Conservation (phyloP, 2,113 vertebrate genomes). For the Podiceps cristatus region DNA sequence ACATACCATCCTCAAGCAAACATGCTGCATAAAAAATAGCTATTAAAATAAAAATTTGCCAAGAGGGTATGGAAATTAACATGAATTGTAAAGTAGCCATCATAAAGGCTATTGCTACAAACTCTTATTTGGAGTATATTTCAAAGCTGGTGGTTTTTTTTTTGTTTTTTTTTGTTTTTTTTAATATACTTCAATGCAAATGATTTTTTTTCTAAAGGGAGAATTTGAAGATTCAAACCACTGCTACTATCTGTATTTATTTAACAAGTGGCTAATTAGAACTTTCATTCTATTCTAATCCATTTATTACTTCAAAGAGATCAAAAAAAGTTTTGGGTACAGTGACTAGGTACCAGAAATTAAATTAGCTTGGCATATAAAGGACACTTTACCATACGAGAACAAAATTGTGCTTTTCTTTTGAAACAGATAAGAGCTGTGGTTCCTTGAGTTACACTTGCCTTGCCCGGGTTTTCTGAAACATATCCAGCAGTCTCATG, state of each 20-base stretch:
- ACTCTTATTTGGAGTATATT: not conserved
- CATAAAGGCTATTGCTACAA: not conserved
- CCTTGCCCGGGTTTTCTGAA: not conserved
- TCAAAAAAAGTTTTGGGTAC: not conserved
- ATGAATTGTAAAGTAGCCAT: not conserved
- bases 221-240: not conserved
- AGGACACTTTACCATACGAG: not conserved
- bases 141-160: no score
- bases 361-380: conserved; percentile 7
- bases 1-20: not conserved
- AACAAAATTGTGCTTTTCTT: not conserved
- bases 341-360: not conserved
- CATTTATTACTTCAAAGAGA: not conserved
- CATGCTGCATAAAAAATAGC: not conserved
- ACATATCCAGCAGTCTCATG: not conserved
- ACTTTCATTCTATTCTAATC: not conserved
- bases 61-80: not conserved
- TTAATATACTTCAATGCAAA: not conserved
- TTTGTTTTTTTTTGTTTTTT: not conserved
- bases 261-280: not conserved
- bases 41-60: not conserved
- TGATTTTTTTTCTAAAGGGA: not conserved
- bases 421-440: not conserved
- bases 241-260: not conserved
- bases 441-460: not conserved